Conservation (phyloP, 2,888 invertebrate genomes). For the Idaea aversata region DNA sequence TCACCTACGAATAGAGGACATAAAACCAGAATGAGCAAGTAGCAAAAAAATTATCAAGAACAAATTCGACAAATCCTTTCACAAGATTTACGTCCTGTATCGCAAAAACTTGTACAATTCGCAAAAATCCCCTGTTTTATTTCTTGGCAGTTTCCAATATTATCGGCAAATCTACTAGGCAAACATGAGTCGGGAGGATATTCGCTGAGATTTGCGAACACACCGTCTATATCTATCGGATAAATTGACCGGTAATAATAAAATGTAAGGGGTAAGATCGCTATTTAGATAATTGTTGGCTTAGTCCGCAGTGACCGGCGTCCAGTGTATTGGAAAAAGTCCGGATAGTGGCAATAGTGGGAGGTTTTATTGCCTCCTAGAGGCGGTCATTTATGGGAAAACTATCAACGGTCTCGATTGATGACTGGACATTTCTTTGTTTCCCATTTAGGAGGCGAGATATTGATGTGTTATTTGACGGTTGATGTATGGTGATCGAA, state of each 20-base stretch:
- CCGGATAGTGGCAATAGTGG: constrained; percentile 53
- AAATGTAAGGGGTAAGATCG: constrained; percentile 81
- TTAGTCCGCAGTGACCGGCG: constrained; percentile 56
- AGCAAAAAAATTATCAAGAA: constrained; percentile 9
- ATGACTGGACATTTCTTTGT: constrained; percentile 65
- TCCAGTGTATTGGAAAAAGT: constrained; percentile 76
- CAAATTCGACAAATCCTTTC: constrained; percentile 13
- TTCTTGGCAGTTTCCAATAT: constrained; percentile 54
- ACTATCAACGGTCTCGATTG: constrained; percentile 71
- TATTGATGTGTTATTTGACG: constrained; percentile 42
- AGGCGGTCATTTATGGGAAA: constrained; percentile 76
- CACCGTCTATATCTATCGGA: constrained; percentile 49
- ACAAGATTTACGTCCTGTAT: not conserved
- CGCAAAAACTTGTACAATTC: not conserved
- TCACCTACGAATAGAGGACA: not conserved
- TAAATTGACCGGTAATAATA: constrained; percentile 81
- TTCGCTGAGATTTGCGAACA: constrained; percentile 72
- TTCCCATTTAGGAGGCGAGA: constrained; percentile 45
- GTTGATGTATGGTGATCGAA: constrained; percentile 33
- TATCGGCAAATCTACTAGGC: constrained; percentile 72
- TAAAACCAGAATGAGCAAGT: not conserved
- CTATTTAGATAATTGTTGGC: constrained; percentile 81
- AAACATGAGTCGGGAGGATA: constrained; percentile 60
- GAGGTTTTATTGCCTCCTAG: constrained; percentile 68
- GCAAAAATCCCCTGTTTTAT: constrained; percentile 59